Evolutionary conservation across 2,113 vertebrate species (phyloP).

Genomic region (Rhynchomys soricoides): DNA sequence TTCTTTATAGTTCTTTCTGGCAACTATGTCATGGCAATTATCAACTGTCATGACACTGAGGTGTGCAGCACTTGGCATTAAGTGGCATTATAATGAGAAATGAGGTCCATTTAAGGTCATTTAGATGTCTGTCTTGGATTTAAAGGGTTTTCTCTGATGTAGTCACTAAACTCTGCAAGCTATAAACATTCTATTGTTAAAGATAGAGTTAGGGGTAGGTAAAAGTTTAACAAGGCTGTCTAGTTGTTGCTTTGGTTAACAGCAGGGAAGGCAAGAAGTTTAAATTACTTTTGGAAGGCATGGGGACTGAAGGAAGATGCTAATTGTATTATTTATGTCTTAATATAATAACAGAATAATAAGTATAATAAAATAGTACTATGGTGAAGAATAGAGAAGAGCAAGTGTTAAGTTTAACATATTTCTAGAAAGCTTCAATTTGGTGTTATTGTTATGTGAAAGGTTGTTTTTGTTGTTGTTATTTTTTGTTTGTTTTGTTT

Average conservation of each 20-base stretch:
- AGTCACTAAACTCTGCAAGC: not conserved
- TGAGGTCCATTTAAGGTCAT: not conserved
- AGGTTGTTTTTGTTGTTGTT: not conserved
- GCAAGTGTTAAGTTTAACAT: slow-evolving; percentile 53
- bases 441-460: slow-evolving; percentile 49
- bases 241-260: not conserved
- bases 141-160: not conserved
- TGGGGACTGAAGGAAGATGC: slow-evolving; percentile 17
- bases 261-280: slow-evolving; percentile 8
- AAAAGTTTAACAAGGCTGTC: not conserved
- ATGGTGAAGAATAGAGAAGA: not conserved
- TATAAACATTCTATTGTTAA: not conserved
- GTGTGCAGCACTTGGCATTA: not conserved
- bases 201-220: not conserved
- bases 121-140: too few relatives aligned
- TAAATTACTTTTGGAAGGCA: slow-evolving; percentile 53
- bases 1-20: not conserved
- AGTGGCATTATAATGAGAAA: not conserved
- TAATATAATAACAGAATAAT: slow-evolving; percentile 50
- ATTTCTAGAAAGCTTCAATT: slow-evolving; percentile 55
- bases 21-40: not conserved
- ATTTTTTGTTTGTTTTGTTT: not conserved
- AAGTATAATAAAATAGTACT: not conserved
- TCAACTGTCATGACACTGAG: not conserved
- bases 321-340: slow-evolving; percentile 43